Evolutionary conservation across 2,888 invertebrate genomes (phyloP), one percentile per base, ranked within the genome.

Genomic region (Automeris io): DNA sequence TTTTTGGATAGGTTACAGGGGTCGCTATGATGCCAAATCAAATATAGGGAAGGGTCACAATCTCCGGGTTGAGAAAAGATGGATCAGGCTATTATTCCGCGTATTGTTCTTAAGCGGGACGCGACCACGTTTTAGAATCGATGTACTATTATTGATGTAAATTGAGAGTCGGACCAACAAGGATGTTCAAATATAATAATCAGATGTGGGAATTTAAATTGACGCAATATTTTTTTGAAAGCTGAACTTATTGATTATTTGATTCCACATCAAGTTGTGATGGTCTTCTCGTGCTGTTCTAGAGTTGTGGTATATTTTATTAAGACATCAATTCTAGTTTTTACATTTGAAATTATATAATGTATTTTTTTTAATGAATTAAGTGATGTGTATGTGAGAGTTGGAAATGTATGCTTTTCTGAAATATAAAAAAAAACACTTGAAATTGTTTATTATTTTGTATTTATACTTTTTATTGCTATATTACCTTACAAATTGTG

Each of bases 361-460:
- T n/a, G 23, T 42, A 32, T 37, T 13, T 33, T 35, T 33, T 19
- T 11, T 19, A 21, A 11, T 11, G 18, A 22, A 9, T n/a, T 33
- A 11, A 33, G 18, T 32, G 18, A 16, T 32, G 18, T 19, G 46
- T 46, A 49, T 50, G 44, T 46, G 46, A 36, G 47, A 47, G 49
- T 61, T 61, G 57, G 49, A 47, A 61, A 57, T 72, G 73, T 76
- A 73, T 74, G 75, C 70, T 72, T 75, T 72, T 71, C 71, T 64
- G 56, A 57, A 69, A 61, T 63, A 59, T 54, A 59, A 41, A 55
- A 56, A 54, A 60, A 61, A 58, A 58, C 37, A 61, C 69, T 72
- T 72, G 65, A 65, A 71, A 65, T 54, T 18, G 38, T 19, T 24
- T 39, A 8, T 42, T 40, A 34, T 40, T 37, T 37, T 32, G 11